phyloP scores from a whole-genome alignment of 1,140 invertebrate genomes.

The Telenomus remus region DNA sequence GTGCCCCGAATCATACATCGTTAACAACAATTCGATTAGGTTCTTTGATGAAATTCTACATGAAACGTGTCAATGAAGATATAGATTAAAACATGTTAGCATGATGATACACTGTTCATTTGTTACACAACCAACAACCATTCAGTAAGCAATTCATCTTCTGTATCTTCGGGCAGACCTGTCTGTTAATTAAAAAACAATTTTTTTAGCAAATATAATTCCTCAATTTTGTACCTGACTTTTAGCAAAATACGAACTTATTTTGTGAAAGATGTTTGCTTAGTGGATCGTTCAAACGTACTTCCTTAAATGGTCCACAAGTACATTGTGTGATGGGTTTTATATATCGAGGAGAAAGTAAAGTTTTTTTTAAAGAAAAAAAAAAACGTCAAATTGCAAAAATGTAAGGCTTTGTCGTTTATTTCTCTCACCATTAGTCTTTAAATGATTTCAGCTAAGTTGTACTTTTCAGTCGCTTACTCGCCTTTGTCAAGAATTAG shows the following conservation, averaged over 20 bases:
- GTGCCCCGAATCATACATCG: slow-evolving; percentile 1
- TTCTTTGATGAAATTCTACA: not conserved
- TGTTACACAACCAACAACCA: too few species aligned
- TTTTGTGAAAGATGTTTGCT: slow-evolving; percentile 2
- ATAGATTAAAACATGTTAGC: too few species aligned
- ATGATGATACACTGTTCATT: too few species aligned
- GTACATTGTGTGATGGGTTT: not conserved
- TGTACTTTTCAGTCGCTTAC: slow-evolving; percentile 12
- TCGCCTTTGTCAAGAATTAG: slow-evolving; percentile 14
- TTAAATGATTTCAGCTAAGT: not conserved
- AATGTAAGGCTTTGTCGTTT: slow-evolving; percentile 10
- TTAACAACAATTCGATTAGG: not conserved
- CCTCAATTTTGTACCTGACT: slow-evolving; percentile 16
- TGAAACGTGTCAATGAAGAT: too few species aligned
- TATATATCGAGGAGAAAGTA: too few species aligned
- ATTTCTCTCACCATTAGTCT: too few species aligned
- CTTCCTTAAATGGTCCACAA: slow-evolving; percentile 4
- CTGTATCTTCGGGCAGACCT: not conserved
- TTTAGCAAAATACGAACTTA: slow-evolving; percentile 1
- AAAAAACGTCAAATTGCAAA: slow-evolving; percentile 4
- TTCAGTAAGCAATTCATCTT: too few species aligned
- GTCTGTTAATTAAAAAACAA: not conserved
- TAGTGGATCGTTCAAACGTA: not conserved
- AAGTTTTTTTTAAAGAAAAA: not conserved
- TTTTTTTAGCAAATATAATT: not conserved